Evolutionary conservation across 2,888 invertebrate genomes (phyloP).

Genomic region (Erebia aethiops): DNA sequence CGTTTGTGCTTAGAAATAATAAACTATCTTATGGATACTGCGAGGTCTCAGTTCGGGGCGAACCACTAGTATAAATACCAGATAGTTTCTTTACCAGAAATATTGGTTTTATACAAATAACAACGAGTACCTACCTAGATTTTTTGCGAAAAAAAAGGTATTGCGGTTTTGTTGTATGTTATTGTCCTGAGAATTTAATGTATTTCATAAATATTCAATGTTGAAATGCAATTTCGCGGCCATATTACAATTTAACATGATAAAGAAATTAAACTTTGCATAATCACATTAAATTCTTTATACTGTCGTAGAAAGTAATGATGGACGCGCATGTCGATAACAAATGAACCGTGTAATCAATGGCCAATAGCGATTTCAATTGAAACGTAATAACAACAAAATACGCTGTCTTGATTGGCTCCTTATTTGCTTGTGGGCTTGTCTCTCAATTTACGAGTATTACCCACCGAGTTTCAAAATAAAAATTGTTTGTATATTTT

Average conservation of each 20-base stretch:
- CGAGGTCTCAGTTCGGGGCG: too few species aligned
- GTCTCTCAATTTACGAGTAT: constrained; percentile 11
- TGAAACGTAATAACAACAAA: constrained; percentile 40
- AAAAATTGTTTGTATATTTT: neutral
- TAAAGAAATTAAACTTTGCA: constrained; percentile 63
- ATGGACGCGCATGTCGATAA: constrained; percentile 41
- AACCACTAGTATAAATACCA: neutral
- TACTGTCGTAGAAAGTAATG: constrained; percentile 45
- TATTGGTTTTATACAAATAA: neutral
- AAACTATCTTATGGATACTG: too few species aligned
- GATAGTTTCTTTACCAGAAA: neutral
- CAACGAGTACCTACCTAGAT: neutral
- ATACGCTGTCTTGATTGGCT: constrained; percentile 23
- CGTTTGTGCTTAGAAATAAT: too few species aligned
- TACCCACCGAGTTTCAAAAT: constrained; percentile 3
- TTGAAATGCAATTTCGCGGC: constrained; percentile 1
- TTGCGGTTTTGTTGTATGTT: neutral
- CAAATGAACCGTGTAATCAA: constrained; percentile 45
- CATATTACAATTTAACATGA: constrained; percentile 35
- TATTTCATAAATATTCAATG: constrained; percentile 17
- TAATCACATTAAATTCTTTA: constrained; percentile 49
- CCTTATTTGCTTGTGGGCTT: constrained; percentile 17
- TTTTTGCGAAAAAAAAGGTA: neutral
- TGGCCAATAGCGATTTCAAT: constrained; percentile 39
- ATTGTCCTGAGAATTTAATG: neutral